phyloP scores from a whole-genome alignment of 2,797 vertebrate genomes.

The Neomorphus geoffroyi region DNA sequence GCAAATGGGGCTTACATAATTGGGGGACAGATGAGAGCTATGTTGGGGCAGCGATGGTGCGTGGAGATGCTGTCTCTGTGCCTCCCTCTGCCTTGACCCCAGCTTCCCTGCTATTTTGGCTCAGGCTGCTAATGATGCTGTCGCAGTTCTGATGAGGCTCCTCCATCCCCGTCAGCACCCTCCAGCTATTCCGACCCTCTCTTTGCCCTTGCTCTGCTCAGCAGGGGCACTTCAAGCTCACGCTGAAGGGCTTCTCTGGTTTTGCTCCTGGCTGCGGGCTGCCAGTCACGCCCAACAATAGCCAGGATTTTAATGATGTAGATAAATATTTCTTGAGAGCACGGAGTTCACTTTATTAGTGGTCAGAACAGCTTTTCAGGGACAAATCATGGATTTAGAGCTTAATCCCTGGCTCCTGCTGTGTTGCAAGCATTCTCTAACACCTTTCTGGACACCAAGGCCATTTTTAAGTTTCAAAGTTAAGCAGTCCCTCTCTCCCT shows the following conservation, averaged over 20 bases:
- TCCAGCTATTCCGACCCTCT: background rate
- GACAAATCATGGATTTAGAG: slow-evolving; percentile 35
- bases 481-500: background rate
- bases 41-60: fast-evolving
- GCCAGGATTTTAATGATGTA: background rate
- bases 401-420: slow-evolving; percentile 27
- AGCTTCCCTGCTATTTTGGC: background rate
- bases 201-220: background rate
- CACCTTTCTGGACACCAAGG: background rate
- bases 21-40: background rate
- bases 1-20: background rate
- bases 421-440: background rate
- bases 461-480: slow-evolving; percentile 1
- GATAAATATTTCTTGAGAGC: slow-evolving; percentile 12
- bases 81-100: background rate
- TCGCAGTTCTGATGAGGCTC: fast-evolving
- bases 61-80: background rate
- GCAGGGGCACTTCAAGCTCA: background rate
- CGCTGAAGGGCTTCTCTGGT: background rate
- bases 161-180: background rate
- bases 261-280: background rate
- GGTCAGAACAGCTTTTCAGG: slow-evolving; percentile 4
- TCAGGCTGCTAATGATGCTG: background rate
- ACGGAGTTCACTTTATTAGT: background rate
- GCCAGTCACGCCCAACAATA: background rate